phyloP scores from a whole-genome alignment of 1,140 invertebrate genomes.

The Trichogramma pretiosum region DNA sequence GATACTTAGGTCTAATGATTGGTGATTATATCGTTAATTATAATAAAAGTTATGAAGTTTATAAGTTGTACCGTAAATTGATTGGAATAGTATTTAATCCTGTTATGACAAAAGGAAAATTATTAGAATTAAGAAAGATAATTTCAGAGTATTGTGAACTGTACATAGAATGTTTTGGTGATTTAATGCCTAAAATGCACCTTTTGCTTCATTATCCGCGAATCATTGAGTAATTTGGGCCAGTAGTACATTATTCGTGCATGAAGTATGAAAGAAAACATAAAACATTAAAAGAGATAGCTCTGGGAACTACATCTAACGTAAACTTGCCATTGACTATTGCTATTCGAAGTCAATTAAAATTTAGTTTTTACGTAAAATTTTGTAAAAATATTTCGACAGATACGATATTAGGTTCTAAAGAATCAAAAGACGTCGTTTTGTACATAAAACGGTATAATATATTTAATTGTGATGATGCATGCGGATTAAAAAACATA shows the following conservation, averaged over 20 bases:
- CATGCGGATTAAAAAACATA: too few relatives aligned
- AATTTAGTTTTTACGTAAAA: background rate
- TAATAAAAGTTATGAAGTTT: constrained; percentile 15
- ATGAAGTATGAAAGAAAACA: constrained; percentile 8
- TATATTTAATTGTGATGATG: constrained; percentile 3
- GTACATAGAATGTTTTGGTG: background rate
- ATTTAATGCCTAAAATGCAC: constrained; percentile 12
- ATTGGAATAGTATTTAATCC: constrained; percentile 7
- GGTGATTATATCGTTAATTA: constrained; percentile 5
- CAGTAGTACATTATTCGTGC: constrained; percentile 5
- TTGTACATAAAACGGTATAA: background rate
- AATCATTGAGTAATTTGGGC: background rate
- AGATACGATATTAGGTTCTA: background rate
- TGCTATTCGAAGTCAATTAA: constrained; percentile 1
- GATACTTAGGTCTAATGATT: constrained; percentile 13
- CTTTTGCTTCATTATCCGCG: background rate
- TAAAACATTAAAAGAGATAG: constrained; percentile 3
- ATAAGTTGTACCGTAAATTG: constrained; percentile 8
- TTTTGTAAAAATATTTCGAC: background rate
- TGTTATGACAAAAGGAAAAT: constrained; percentile 3
- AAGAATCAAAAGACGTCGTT: background rate
- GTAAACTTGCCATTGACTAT: constrained; percentile 7
- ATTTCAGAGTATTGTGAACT: constrained; percentile 5
- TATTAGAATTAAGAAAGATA: background rate
- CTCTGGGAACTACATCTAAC: background rate